phyloP scores from a whole-genome alignment of 2,797 vertebrate species.

The Bradypodion ventrale region DNA sequence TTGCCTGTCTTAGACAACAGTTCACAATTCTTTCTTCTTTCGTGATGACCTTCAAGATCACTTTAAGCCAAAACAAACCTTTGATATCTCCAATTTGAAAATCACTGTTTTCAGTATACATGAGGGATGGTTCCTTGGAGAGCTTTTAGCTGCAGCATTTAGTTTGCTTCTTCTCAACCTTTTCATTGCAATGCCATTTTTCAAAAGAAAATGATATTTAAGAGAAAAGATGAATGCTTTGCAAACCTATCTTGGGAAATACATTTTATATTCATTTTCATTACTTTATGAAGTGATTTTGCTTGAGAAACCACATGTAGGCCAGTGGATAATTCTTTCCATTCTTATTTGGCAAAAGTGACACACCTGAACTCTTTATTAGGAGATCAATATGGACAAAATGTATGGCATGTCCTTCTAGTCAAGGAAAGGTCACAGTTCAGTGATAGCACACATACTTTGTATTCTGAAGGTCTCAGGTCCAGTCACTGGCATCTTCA shows the following conservation, averaged over 20 bases:
- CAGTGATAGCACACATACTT: not conserved
- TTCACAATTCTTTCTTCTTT: constrained; percentile 43
- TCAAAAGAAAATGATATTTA: constrained; percentile 3
- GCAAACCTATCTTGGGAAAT: not conserved
- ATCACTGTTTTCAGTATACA: constrained; percentile 33
- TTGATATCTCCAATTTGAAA: constrained; percentile 7
- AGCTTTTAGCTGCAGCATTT: constrained; percentile 8
- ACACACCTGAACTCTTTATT: constrained; percentile 31
- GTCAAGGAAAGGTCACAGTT: not conserved
- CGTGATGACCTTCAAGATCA: constrained; percentile 57
- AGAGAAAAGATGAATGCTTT: constrained; percentile 29
- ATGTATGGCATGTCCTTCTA: constrained; percentile 15
- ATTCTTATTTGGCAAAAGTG: constrained; percentile 12
- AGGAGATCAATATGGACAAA: constrained; percentile 27
- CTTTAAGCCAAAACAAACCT: constrained; percentile 33
- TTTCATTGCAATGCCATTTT: constrained; percentile 19
- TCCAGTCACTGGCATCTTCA: not conserved
- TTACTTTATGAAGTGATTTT: constrained; percentile 3
- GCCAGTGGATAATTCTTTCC: not conserved
- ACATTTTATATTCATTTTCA: not conserved
- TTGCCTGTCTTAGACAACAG: constrained; percentile 3
- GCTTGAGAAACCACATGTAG: not conserved
- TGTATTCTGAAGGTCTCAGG: not conserved
- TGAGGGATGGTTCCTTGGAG: constrained; percentile 29
- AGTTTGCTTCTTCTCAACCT: constrained; percentile 34